Evolutionary conservation across 2,113 vertebrate species (phyloP), one percentile per base, ranked within the genome.

Genomic region (Pithys albifrons): DNA sequence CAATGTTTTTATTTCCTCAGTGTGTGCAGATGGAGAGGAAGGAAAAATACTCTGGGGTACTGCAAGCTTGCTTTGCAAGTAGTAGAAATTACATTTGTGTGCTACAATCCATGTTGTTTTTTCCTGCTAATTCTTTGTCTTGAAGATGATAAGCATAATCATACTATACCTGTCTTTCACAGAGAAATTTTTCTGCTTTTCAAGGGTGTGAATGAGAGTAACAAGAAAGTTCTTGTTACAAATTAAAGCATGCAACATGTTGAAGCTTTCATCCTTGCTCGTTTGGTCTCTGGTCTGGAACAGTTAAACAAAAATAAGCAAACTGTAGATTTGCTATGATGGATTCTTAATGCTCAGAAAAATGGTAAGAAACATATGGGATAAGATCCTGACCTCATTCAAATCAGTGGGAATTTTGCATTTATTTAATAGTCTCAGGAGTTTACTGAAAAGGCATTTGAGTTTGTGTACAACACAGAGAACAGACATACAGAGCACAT

Each of bases 141-240:
- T 95, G 92, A 95, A 96, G 69, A 69, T 82, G 41, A 93, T 89
- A 96, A 95, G 69, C 81, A 55, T 85, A 93, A 95, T 82, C 55
- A 91, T 96, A 96, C 88, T 83, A 90, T 98, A 98, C 98, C 98
- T 98, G 96, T 98, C 98, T 93, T 98, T 98, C 85, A 98, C 97
- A 39, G 98, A 97, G 96, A 98, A 98, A 94, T 97, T 98, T 94
- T 98, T 98, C 97, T 98, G 98, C 88, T 98, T 98, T 97, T 98
- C 98, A 78, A 98, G 97, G 69, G 97, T 98, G 82, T 98, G 98
- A 96, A 98, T 98, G 90, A 98, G 96, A 61, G 97, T 97, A 72
- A 98, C 97, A 91, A 98, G 98, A 96, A 98, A 98, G 88, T 96
- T 97, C 96, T 98, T 98, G 94, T 98, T 98, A 96, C 98, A 98